Base-by-base conservation (phyloP, 2,888 invertebrate species). In the Metopia argyrocephala region DNA sequence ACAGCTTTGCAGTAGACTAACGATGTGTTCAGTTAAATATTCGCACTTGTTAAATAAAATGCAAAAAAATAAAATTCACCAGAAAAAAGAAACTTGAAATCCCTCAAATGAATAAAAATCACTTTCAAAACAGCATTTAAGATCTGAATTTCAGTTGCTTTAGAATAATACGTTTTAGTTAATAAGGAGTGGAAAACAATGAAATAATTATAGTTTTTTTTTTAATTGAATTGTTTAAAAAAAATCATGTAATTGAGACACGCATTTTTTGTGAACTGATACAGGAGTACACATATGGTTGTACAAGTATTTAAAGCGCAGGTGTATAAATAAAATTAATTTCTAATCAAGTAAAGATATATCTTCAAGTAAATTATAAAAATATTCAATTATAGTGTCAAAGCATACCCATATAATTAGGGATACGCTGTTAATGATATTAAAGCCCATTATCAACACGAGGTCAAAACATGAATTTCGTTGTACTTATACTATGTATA, bases 111-210 rank as follows among this genome's bases (percentile, higher is more conserved):
- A n/a, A n/a, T n/a, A n/a, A n/a, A n/a, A n/a, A n/a, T n/a, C n/a
- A 79, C 68, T 74, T 74, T 68, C 50, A 57, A 62, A 21, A 66
- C 66, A 45, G 25, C 69, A 73, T 61, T 61, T 38, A 56, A 46
- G 15, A 68, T 70, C 64, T 64, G 15, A 64, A 21, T 31, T 50
- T 28, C 38, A 69, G 52, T 62, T 57, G 18, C 48, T 12, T 4
- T 61, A 7, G 9, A 46, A 27, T 28, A 54, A 68, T 21, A 45
- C n/a, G n/a, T n/a, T n/a, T n/a, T n/a, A n/a, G n/a, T n/a, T n/a
- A n/a, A n/a, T n/a, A n/a, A n/a, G n/a, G n/a, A n/a, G n/a, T n/a
- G n/a, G n/a, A 52, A n/a, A 48, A 59, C 59, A 70, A 18, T 23
- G 5, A 27, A 50, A 21, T 27, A 52, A 75, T 59, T 74, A 21